These are phyloP conservation scores for Muntiacus reevesi DNA, from an alignment of 2,113 vertebrate species.

Conservation along the genomic window DNA sequence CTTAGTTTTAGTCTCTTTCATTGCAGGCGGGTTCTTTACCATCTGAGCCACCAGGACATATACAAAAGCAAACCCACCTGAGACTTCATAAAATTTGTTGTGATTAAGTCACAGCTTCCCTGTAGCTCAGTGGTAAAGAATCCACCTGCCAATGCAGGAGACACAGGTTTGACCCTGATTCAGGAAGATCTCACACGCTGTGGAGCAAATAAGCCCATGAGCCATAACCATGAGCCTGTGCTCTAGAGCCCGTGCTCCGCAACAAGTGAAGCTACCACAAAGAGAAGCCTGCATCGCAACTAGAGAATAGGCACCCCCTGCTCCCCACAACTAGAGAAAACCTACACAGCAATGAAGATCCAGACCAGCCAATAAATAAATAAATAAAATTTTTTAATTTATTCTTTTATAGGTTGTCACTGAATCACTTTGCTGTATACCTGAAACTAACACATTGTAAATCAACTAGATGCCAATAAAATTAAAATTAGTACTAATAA, in stretches of 20 bases:
- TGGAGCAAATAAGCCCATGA: not conserved
- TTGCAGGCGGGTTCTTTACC: not conserved
- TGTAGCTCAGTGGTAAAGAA: not conserved
- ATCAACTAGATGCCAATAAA: not conserved
- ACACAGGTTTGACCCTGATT: not conserved
- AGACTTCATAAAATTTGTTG: not conserved
- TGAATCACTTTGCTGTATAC: not conserved
- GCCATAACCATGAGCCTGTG: not conserved
- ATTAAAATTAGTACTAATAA: not conserved
- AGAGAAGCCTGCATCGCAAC: not conserved
- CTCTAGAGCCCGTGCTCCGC: not conserved
- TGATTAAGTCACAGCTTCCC: not conserved
- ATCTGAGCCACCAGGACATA: not conserved
- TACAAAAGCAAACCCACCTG: not conserved
- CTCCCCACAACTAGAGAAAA: not conserved
- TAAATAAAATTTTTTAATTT: not conserved
- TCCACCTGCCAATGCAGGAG: not conserved
- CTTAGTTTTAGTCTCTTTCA: not conserved
- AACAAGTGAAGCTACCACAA: not conserved
- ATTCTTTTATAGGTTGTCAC: not conserved
- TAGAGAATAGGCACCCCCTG: not conserved
- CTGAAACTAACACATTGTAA: not conserved
- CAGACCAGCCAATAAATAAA: not conserved
- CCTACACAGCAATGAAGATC: not conserved
- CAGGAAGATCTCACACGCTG: accelerated